phyloP scores from a whole-genome alignment of 2,113 vertebrate genomes.

The Montifringilla adamsi region DNA sequence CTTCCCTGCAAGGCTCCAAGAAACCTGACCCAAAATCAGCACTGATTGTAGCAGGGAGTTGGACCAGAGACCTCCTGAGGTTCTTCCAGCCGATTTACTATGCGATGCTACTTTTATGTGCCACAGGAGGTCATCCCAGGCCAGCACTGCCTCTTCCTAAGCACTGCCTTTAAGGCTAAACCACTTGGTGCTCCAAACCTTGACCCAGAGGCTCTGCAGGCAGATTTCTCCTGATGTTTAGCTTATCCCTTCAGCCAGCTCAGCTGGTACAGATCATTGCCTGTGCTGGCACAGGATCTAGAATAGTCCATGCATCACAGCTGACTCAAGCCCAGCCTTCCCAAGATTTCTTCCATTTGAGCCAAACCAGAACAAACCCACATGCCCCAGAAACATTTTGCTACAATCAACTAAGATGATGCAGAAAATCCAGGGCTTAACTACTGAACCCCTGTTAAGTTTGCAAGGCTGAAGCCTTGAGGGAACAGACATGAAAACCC shows the following conservation, averaged over 20 bases:
- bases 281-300: background rate
- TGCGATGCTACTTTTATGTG: background rate
- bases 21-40: background rate
- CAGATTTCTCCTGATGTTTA: background rate
- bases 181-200: background rate
- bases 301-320: background rate
- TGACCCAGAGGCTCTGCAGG: background rate
- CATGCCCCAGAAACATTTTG: background rate
- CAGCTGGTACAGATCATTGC: background rate
- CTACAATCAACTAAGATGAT: background rate
- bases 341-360: background rate
- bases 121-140: background rate
- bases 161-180: background rate
- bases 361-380: background rate
- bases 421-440: background rate
- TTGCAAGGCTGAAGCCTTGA: background rate
- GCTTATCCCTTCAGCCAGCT: background rate
- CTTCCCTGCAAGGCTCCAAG: rapidly evolving
- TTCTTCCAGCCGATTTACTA: background rate
- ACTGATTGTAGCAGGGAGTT: background rate
- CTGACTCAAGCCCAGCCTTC: background rate
- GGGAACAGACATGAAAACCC: background rate
- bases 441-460: background rate
- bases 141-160: background rate
- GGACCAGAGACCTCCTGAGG: background rate